phyloP scores from a whole-genome alignment of 1,140 invertebrate genomes.

The Teleopsis dalmanni region DNA sequence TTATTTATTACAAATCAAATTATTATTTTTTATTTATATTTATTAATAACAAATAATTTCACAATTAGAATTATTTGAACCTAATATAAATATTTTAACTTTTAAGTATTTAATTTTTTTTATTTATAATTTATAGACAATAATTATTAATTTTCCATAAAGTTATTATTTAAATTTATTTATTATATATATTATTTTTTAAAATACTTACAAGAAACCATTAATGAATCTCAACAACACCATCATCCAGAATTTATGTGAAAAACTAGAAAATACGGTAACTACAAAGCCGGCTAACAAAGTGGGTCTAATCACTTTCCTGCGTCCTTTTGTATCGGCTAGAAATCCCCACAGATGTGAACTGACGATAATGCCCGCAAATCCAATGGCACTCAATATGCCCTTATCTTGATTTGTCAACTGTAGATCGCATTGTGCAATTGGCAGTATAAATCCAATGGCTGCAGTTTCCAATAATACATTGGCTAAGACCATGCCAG shows the following conservation, averaged over 20 bases:
- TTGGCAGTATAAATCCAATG: conserved; percentile 58
- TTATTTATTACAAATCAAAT: background rate
- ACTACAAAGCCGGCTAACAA: conserved; percentile 14
- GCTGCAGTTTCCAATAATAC: conserved; percentile 53
- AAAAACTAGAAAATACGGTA: conserved; percentile 14
- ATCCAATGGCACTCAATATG: conserved; percentile 40
- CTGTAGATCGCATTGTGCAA: conserved; percentile 59
- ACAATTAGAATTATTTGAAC: background rate
- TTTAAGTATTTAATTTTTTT: background rate
- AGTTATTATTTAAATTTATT: too few relatives aligned
- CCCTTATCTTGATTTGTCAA: conserved; percentile 54
- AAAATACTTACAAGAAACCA: conserved; percentile 20
- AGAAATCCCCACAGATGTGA: conserved; percentile 66
- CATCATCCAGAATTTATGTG: conserved; percentile 16
- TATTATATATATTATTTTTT: too few relatives aligned
- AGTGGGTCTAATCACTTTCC: conserved; percentile 51
- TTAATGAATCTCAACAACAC: conserved; percentile 16
- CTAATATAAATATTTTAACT: background rate
- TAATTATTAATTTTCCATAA: too few relatives aligned
- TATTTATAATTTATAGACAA: too few relatives aligned
- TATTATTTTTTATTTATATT: background rate
- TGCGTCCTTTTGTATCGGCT: conserved; percentile 63
- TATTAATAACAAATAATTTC: background rate
- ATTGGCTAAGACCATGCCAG: conserved; percentile 50
- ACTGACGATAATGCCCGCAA: conserved; percentile 51